Conservation (phyloP, 2,113 vertebrate species). For the Micronisus gabar region DNA sequence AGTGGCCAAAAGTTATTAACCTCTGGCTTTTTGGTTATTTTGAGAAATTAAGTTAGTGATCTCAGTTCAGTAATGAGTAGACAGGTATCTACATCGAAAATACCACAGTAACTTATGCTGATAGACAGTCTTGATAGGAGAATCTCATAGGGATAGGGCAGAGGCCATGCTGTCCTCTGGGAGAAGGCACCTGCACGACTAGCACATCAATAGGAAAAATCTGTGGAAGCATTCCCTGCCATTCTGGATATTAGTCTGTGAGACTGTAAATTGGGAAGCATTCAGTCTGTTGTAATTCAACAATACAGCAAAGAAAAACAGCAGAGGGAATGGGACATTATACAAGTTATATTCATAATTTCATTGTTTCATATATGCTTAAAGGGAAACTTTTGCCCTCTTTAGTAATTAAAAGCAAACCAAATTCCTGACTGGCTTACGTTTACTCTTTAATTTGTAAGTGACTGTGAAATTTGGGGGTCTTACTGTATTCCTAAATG, state of each 20-base stretch:
- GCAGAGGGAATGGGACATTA: not conserved
- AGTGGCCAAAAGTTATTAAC: constrained; percentile 1
- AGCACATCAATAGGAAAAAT: not conserved
- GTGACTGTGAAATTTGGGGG: not conserved
- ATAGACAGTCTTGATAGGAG: not conserved
- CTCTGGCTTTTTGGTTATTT: not conserved
- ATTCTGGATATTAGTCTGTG: not conserved
- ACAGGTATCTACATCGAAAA: not conserved
- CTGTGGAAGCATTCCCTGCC: not conserved
- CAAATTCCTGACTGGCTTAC: not conserved
- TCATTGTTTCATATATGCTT: not conserved
- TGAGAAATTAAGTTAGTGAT: not conserved
- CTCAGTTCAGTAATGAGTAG: not conserved
- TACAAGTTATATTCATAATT: not conserved
- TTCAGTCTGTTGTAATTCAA: not conserved
- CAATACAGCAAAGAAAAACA: not conserved
- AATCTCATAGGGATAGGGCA: not conserved
- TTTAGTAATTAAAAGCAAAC: not conserved
- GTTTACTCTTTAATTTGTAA: not conserved
- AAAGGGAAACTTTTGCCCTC: not conserved
- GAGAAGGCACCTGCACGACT: not conserved
- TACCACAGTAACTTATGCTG: not conserved
- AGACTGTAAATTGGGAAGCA: not conserved
- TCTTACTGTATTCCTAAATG: not conserved
- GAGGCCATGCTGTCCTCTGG: not conserved